These are phyloP conservation scores for Drosophila bunnanda DNA, from an alignment of 2,888 invertebrate genomes.

Conservation along the genomic window DNA sequence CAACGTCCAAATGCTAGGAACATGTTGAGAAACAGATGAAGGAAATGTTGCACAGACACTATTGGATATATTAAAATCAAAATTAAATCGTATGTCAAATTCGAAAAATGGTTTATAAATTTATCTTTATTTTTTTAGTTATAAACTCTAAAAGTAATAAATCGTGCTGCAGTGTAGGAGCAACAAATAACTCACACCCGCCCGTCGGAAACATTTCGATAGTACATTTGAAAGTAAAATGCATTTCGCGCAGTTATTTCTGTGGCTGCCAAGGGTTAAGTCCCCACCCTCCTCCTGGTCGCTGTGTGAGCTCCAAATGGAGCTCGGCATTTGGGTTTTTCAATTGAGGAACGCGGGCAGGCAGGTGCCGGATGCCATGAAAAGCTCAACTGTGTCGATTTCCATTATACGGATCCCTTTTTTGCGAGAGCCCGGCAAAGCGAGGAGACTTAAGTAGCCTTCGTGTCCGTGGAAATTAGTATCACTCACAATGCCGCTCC, in stretches of 20 bases:
- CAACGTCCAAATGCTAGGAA: neutral
- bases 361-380: constrained; percentile 46
- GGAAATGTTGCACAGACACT: neutral
- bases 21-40: neutral
- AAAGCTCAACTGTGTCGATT: constrained; percentile 51
- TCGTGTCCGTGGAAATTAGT: constrained; percentile 61
- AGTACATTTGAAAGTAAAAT: constrained; percentile 56
- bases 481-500: constrained; percentile 56
- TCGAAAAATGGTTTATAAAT: neutral
- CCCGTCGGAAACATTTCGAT: neutral
- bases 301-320: constrained; percentile 35
- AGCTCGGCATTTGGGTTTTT: constrained; percentile 65
- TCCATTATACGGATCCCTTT: constrained; percentile 27
- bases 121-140: neutral
- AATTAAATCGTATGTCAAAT: neutral
- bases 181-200: neutral
- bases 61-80: neutral
- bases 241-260: constrained; percentile 51
- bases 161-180: neutral
- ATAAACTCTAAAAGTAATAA: neutral
- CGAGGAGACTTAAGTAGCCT: constrained; percentile 40
- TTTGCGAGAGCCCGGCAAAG: constrained; percentile 4
- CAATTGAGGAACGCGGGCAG: constrained; percentile 55
- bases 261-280: constrained; percentile 59
- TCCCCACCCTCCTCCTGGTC: constrained; percentile 4